Base-by-base conservation (phyloP, 2,888 invertebrate species). In the Habrosyne pyritoides region DNA sequence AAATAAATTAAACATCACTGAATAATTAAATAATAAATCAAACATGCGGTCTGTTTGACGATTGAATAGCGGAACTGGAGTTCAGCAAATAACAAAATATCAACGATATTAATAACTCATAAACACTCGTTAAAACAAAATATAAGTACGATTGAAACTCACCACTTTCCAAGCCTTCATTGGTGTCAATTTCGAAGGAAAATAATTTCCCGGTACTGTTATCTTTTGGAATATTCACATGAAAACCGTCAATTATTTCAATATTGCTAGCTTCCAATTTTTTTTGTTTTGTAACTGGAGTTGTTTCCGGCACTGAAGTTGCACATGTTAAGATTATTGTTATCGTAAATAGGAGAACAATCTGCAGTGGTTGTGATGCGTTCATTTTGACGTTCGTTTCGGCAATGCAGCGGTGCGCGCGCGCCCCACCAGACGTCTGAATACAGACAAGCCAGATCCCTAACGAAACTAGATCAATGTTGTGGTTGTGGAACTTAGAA, bases 191-290 rank as follows among this genome's bases (percentile, higher is more conserved):
- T 75, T 91, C 84, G 30, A 92, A 72, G 2, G 91, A 87, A 30
- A 91, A 55, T 54, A 89, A 10, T 65, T 73, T 82, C 1, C 67
- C 76, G 2, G 82, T 79, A 53, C 70, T 72, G 56, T 81, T 80
- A 52, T 69, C 67, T 18, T 67, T 66, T 0, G 91, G 91, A 21
- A 91, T 67, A 53, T 78, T 79, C 64, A 89, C 65, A 52, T 76
- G 75, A 50, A 92, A 80, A 64, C 89, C 91, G 52, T 89, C 84
- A 42, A 75, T 81, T 7, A 91, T 57, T 74, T 91, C 81, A 22
- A 90, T 61, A 69, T 79, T 85, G 61, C 77, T 69, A 21, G 69
- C 64, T 33, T 73, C 77, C 57, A 69, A 46, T 4, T 57, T 59
- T 68, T 71, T 63, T 10, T 63, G 36, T 12, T 59, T 51, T 56